Base-by-base conservation (phyloP, 1,140 invertebrate species). In the Bombus waltoni region DNA sequence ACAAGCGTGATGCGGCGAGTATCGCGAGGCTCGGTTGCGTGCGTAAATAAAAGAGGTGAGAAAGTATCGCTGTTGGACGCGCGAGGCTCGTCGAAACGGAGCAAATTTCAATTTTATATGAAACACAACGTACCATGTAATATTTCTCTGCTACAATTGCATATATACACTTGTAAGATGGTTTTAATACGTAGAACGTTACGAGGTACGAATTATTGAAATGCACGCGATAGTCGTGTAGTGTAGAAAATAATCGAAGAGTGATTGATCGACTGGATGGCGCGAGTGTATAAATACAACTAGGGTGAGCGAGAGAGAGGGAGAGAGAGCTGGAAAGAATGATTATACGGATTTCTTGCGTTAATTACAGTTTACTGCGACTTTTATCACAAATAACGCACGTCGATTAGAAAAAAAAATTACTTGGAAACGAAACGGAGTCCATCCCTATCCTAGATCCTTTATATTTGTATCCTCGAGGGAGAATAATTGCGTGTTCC, bases 331-430 rank as follows among this genome's bases (percentile, higher is more conserved):
- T 74, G 40, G 6, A 18, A 44, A 44, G 71, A 73, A 35, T 44
- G n/a, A 74, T 74, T 74, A 74, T 32, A 74, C 42, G 42, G 9
- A 74, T 74, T 35, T 11, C 44, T 53, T 53, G 44, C n/a, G 72
- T 25, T 53, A 74, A 74, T 53, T 47, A 8, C 72, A 47, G 72
- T 25, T 44, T 74, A 3, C 18, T 47, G n/a, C 32, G n/a, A 25
- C n/a, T 75, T 28, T 35, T 35, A 35, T 75, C 53, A 35, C 73
- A 25, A 44, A 32, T 13, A n/a, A 2, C 9, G 47, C 5, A 5
- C 28, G 18, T 15, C 4, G 25, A 11, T 2, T 35, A 75, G 8
- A 22, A 22, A 75, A 72, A 18, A 74, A 18, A 53, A 8, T 35
- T 22, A 53, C 3, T 47, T 25, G 44, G 2, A 75, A 22, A 53